These are phyloP conservation scores for Melanophora roralis DNA, from an alignment of 2,888 invertebrate genomes.

Conservation along the genomic window DNA sequence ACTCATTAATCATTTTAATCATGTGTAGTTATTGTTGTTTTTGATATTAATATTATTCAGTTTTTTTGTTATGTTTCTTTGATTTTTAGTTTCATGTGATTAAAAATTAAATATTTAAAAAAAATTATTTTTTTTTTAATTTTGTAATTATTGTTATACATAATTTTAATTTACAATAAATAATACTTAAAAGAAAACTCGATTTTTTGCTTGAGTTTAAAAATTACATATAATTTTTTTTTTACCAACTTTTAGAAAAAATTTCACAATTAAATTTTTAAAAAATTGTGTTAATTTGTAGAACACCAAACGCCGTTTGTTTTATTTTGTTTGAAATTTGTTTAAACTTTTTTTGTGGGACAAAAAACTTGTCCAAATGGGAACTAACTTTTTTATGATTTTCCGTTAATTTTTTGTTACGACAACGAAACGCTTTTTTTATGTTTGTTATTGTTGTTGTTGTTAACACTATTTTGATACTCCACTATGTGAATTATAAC, in stretches of 20 bases:
- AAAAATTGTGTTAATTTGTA: slow-evolving; percentile 6
- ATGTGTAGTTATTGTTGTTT: background rate
- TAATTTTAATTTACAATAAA: too few relatives aligned
- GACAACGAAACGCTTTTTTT: background rate
- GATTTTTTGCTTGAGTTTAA: slow-evolving; percentile 29
- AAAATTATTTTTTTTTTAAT: background rate
- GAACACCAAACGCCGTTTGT: background rate
- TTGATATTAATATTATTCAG: background rate
- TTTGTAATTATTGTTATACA: too few relatives aligned
- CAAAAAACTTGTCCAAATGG: slow-evolving; percentile 14
- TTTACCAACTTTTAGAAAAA: too few relatives aligned
- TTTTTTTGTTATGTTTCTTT: background rate
- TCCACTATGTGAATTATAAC: slow-evolving; percentile 13
- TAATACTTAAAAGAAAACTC: background rate
- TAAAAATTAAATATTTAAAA: background rate
- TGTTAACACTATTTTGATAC: background rate
- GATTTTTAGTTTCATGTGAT: background rate
- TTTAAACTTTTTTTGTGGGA: background rate
- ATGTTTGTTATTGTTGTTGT: background rate
- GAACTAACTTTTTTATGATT: background rate
- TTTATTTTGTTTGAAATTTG: slow-evolving; percentile 5
- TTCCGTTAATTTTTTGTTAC: slow-evolving; percentile 9
- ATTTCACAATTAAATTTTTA: slow-evolving; percentile 39
- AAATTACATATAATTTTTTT: too few relatives aligned
- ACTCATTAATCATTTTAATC: slow-evolving; percentile 50